Conservation (phyloP, 1,140 invertebrate species). For the Proales similis region DNA sequence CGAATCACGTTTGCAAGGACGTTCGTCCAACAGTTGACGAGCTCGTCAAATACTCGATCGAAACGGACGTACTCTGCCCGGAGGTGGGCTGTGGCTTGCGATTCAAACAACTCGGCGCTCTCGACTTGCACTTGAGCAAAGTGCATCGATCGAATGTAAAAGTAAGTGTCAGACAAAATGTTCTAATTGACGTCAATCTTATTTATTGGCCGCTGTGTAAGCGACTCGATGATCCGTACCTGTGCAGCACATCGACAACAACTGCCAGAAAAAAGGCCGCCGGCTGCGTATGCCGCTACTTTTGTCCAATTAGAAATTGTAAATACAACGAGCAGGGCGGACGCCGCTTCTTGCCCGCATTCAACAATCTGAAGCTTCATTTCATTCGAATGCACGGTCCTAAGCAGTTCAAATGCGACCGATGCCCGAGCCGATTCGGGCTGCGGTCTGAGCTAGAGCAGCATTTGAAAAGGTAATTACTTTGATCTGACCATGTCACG, state of each 20-base stretch:
- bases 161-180: not conserved
- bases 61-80: slow-evolving; percentile 3
- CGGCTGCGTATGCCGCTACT: slow-evolving; percentile 25
- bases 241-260: too few relatives aligned
- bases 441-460: slow-evolving; percentile 34
- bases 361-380: slow-evolving; percentile 32
- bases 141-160: slow-evolving; percentile 21
- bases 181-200: too few relatives aligned
- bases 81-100: slow-evolving; percentile 3
- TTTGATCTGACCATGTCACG: too few relatives aligned
- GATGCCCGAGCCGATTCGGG: slow-evolving; percentile 17
- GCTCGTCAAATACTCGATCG: slow-evolving; percentile 16
- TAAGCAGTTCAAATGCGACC: slow-evolving; percentile 19
- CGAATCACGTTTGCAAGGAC: slow-evolving; percentile 5
- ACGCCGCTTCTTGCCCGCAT: slow-evolving; percentile 2
- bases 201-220: too few relatives aligned
- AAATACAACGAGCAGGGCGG: slow-evolving; percentile 23
- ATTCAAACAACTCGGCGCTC: slow-evolving; percentile 18
- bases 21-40: slow-evolving; percentile 21
- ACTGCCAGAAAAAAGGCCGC: too few relatives aligned
- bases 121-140: slow-evolving; percentile 36
- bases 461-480: slow-evolving; percentile 12
- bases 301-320: slow-evolving; percentile 5
- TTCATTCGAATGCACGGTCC: slow-evolving; percentile 28
- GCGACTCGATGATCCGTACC: too few relatives aligned